These are phyloP conservation scores for Sciurus vulgaris DNA, from an alignment of 2,797 vertebrate species.

Conservation along the genomic window DNA sequence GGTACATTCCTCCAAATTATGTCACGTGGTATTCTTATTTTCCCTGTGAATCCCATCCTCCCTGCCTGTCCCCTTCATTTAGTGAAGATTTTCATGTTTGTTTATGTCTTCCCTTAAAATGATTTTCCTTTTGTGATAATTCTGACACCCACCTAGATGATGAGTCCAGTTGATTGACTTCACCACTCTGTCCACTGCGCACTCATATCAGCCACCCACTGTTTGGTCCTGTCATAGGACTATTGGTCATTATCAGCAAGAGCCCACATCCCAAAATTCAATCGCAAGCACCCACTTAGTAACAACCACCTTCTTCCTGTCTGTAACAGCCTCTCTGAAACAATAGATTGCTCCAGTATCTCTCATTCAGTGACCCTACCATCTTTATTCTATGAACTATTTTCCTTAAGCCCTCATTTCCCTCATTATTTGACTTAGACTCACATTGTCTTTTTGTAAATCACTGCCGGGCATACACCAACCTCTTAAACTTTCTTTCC, in stretches of 20 bases:
- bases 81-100: neutral
- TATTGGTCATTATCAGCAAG: neutral
- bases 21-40: neutral
- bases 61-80: neutral
- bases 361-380: neutral
- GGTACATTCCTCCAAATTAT: neutral
- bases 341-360: neutral
- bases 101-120: neutral
- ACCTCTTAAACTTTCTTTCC: neutral
- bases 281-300: too few relatives aligned
- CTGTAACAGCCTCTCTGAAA: neutral
- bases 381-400: neutral
- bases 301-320: too few relatives aligned
- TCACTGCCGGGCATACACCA: neutral
- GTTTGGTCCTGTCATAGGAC: too few relatives aligned
- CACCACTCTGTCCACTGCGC: neutral
- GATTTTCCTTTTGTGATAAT: neutral
- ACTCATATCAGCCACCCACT: neutral
- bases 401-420: neutral
- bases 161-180: neutral
- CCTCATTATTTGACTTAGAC: neutral
- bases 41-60: neutral
- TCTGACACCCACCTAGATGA: neutral
- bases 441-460: neutral
- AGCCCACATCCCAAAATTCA: neutral